phyloP scores from a whole-genome alignment of 1,140 invertebrate genomes.

The Pantala flavescens region DNA sequence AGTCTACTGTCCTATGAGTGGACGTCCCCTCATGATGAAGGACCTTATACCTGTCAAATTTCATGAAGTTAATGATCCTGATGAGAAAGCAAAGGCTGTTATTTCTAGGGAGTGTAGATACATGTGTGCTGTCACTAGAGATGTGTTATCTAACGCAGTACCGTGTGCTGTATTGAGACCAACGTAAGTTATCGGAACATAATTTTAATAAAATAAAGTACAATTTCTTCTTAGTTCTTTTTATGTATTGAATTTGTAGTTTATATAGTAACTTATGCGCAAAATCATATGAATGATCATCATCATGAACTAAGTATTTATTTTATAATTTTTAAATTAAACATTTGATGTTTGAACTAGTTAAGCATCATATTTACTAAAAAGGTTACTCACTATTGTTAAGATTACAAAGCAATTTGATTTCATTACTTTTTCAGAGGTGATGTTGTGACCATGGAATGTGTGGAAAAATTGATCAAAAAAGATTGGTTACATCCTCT shows the following conservation, averaged over 20 bases:
- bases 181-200: conserved; percentile 52
- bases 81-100: conserved; percentile 62
- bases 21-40: conserved; percentile 78
- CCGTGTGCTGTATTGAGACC: conserved; percentile 85
- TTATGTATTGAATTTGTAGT: no score
- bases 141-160: conserved; percentile 87
- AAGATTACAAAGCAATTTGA: no score
- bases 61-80: conserved; percentile 74
- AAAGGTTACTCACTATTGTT: no score
- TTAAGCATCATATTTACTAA: no score
- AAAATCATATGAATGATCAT: no score
- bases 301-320: no score
- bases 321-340: no score
- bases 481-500: conserved; percentile 96
- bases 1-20: conserved; percentile 91
- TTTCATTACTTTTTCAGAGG: conserved; percentile 49
- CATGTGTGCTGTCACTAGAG: conserved; percentile 95
- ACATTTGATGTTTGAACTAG: no score
- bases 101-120: conserved; percentile 81
- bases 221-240: no score
- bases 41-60: conserved; percentile 92
- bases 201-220: background rate
- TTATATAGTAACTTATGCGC: no score
- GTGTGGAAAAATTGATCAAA: conserved; percentile 91
- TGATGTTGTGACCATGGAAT: conserved; percentile 93